Conservation (phyloP, 2,797 vertebrate species). For the Phalloptychus januarius region DNA sequence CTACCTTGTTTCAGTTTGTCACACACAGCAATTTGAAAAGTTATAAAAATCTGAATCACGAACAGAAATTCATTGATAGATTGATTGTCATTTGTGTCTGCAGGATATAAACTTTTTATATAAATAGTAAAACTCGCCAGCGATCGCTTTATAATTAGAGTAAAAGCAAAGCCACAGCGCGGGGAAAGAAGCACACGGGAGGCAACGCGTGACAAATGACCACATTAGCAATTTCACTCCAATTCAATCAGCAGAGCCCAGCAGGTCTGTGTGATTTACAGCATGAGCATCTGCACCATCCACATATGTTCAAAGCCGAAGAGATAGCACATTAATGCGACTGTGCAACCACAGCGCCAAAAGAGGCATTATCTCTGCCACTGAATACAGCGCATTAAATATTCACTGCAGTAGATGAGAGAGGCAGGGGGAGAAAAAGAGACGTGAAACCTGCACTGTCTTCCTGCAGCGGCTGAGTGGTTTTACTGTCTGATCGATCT, state of each 20-base stretch:
- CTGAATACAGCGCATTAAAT: conserved; percentile 49
- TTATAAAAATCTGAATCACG: no score
- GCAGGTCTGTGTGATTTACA: conserved; percentile 62
- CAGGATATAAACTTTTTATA: no score
- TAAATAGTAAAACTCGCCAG: conserved; percentile 42
- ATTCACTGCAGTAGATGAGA: conserved; percentile 41
- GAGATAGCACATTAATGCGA: conserved; percentile 40
- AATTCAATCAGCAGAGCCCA: conserved; percentile 72
- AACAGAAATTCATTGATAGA: no score
- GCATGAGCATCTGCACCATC: conserved; percentile 45
- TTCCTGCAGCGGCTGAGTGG: conserved; percentile 64
- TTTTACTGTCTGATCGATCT: conserved; percentile 70
- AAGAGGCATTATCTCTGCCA: conserved; percentile 35
- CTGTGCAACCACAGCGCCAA: conserved; percentile 42
- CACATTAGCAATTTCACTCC: conserved; percentile 74
- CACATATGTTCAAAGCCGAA: conserved; percentile 19
- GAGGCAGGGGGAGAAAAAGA: conserved; percentile 28
- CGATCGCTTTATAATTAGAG: conserved; percentile 64
- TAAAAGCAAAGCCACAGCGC: conserved; percentile 67
- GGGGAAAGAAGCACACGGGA: conserved; percentile 61
- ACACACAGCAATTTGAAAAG: no score
- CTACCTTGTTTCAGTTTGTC: no score
- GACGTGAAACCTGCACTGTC: conserved; percentile 52
- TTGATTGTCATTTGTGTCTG: no score
- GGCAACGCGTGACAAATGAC: conserved; percentile 66